Base-by-base conservation (phyloP, 1,140 invertebrate species). In the Drosophila nikananu region DNA sequence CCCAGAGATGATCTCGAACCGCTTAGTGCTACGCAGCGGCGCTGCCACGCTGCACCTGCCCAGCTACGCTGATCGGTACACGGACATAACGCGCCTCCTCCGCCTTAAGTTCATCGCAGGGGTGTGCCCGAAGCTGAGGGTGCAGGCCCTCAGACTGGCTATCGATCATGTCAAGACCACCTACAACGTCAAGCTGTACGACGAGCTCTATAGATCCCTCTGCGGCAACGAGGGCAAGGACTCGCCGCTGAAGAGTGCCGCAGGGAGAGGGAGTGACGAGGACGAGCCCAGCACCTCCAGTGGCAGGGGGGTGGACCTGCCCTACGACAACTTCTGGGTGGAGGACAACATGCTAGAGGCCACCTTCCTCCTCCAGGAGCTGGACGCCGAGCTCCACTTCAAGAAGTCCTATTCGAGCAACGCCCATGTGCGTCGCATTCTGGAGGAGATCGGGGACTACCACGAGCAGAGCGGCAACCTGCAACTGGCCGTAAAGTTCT, bases 401-500 rank as follows among this genome's bases (percentile, higher is more conserved):
- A 87, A 87, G 62, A 87, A 89, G 27, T 81, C 77, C 0, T 81
- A 75, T 12, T 78, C 84, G 37, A 77, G 84, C 21, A 84, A 62
- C 25, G 39, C 65, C 39, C 72, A 81, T 59, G 77, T 89, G 39
- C 59, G 84, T 21, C 73, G 77, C 15, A 63, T 84, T 41, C 62
- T 89, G 1, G 84, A 87, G 44, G 84, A 87, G 59, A 89, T 87
- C 17, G 84, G 84, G 3, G 84, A 87, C 54, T 89, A 84, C 8
- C 74, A 87, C 46, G 77, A 84, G 19, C 81, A 79, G 63, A 81
- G 65, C 23, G 81, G 86, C 6, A 89, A 89, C 8, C 42, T 89
- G n/a, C 61, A 84, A 27, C 41, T 72, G 60, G 84, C 84, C 7
- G 49, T 89, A 5, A 87, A 87, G 23, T 89, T 75, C 5, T 87